Evolutionary conservation across 2,797 vertebrate species (phyloP).

Genomic region (Cyprinodon diabolis): DNA sequence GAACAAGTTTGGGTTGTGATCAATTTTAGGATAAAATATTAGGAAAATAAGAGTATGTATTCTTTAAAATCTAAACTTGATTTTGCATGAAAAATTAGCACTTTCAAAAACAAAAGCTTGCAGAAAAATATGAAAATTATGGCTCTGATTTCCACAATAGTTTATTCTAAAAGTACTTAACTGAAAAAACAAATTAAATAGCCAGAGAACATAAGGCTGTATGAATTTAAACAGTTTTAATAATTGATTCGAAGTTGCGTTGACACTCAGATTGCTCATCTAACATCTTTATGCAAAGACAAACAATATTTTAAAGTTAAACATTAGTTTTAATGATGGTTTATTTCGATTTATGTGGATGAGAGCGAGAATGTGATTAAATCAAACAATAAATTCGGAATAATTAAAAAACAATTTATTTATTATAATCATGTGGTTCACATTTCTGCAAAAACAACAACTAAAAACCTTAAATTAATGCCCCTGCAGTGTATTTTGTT

Average conservation of each 20-base stretch:
- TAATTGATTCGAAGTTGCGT: constrained; percentile 16
- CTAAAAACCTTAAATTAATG: constrained; percentile 67
- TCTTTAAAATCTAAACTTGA: constrained; percentile 9
- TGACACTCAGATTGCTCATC: constrained; percentile 15
- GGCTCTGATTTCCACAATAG: neutral
- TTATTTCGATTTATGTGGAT: constrained; percentile 14
- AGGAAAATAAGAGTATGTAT: neutral
- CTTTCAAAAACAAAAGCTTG: neutral
- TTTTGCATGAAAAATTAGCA: neutral
- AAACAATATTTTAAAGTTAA: constrained; percentile 28
- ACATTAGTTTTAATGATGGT: constrained; percentile 27
- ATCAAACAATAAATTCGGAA: constrained; percentile 5
- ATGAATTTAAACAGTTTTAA: neutral
- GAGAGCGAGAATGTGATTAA: neutral
- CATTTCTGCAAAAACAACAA: neutral
- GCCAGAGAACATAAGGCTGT: neutral
- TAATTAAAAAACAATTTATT: neutral
- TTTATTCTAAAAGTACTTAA: neutral
- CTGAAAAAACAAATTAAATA: constrained; percentile 6
- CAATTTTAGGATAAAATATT: neutral
- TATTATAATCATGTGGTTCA: neutral
- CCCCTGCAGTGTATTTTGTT: constrained; percentile 80
- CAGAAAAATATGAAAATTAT: neutral
- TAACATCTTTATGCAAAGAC: constrained; percentile 22
- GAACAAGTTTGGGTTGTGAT: neutral